phyloP scores from a whole-genome alignment of 2,888 invertebrate species.

The Lasius fuliginosus region DNA sequence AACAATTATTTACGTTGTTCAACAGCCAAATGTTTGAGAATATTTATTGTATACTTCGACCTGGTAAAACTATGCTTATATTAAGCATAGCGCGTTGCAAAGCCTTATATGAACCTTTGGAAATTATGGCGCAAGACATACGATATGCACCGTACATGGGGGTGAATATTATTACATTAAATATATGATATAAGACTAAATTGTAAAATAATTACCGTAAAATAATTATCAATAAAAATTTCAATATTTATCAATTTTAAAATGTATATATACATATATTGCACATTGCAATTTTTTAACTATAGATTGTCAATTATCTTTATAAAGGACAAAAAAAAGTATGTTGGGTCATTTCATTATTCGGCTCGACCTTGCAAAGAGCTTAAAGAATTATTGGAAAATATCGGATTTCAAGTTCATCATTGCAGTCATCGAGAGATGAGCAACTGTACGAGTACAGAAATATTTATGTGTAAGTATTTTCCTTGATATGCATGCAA shows the following conservation, averaged over 20 bases:
- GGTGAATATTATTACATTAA: neutral
- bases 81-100: neutral
- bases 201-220: neutral
- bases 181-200: neutral
- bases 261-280: neutral
- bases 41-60: neutral
- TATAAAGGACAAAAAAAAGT: neutral
- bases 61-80: neutral
- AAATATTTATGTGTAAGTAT: neutral
- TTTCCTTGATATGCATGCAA: neutral
- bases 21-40: neutral
- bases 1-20: neutral
- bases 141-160: neutral
- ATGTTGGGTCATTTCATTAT: neutral
- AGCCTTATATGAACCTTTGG: neutral
- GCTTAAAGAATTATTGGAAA: neutral
- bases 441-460: neutral
- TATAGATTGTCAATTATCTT: neutral
- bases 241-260: neutral
- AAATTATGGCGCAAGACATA: neutral
- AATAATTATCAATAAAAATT: neutral
- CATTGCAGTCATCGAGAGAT: neutral
- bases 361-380: neutral
- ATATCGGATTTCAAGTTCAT: neutral
- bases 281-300: too few species aligned